Evolutionary conservation across 2,797 vertebrate species (phyloP), one percentile per base, ranked within the genome.

Genomic region (Odontamblyopus rebecca): DNA sequence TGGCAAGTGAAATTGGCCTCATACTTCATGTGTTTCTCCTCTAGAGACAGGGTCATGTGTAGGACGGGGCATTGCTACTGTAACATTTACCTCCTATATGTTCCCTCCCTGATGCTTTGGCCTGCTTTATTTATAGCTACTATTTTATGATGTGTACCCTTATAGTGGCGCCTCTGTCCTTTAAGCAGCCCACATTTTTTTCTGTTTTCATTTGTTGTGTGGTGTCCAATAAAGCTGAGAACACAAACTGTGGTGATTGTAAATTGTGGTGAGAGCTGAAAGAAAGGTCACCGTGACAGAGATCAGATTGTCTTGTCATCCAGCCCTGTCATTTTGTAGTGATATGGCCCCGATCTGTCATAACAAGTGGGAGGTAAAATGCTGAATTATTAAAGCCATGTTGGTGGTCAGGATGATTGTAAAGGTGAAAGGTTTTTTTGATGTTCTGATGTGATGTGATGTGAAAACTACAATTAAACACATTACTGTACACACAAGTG

Each of bases 351-450:
- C 68, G 27, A 13, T 76, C 79, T 79, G 74, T 82, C 78, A 78
- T 62, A 60, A 53, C 74, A 66, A 19, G 19, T 75, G 23, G 53
- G 71, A 68, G 67, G 16, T 67, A 30, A 29, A 64, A 73, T 6
- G 75, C 12, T 79, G 75, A 81, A 81, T 77, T 80, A 83, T 78
- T 84, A 81, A 85, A 76, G 61, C 48, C 66, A 69, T 71, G 80
- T 82, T 79, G 84, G 85, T 83, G 81, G 83, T 81, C 81, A 68
- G 63, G 61, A 54, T 73, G 75, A 76, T 87, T 78, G 76, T 79
- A 85, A 80, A 86, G 80, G 70, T 54, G 69, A 66, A 48, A 9
- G 35, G 6, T 61, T 61, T 30, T 30, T 32, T 18, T 61, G 8
- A 48, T 15, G 6, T 48, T 48, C 13, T 48, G 2, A 13, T 29